Evolutionary conservation across 2,113 vertebrate species (phyloP).

Genomic region (Peromyscus polionotus): DNA sequence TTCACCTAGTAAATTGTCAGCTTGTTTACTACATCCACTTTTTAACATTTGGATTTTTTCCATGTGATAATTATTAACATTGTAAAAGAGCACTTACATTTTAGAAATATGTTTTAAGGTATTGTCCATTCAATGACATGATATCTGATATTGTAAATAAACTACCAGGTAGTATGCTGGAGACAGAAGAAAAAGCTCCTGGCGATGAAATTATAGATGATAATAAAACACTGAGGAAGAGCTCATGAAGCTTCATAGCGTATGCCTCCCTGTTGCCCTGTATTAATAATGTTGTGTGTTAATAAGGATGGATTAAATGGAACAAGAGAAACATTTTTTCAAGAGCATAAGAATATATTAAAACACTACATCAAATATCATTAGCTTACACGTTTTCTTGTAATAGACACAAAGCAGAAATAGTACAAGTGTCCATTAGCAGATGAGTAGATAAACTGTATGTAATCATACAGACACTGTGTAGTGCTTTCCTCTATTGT

Average conservation of each 20-base stretch:
- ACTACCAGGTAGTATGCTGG: background rate
- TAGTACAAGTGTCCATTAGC: background rate
- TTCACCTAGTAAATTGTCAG: background rate
- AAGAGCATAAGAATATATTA: background rate
- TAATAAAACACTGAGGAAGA: background rate
- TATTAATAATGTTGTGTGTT: background rate
- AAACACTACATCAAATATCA: background rate
- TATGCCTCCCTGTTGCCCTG: background rate
- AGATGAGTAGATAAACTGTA: background rate
- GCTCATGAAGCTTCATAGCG: background rate
- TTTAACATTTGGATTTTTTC: conserved; percentile 6
- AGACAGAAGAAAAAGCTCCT: background rate
- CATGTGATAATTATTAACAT: background rate
- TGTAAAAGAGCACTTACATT: background rate
- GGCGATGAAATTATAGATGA: background rate
- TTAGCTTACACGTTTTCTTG: background rate
- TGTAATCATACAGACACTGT: background rate
- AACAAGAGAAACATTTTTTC: background rate
- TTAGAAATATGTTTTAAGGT: background rate
- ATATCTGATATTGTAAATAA: background rate
- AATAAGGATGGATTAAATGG: background rate
- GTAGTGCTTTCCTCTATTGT: background rate
- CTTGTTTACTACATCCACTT: background rate
- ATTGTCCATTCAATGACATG: background rate
- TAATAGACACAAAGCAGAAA: background rate